Percentiles rank a stretch among this genome's conserved stretches.
Evolutionary conservation across 2,797 vertebrate species (phyloP).

Genomic region (Megalops cyprinoides): DNA sequence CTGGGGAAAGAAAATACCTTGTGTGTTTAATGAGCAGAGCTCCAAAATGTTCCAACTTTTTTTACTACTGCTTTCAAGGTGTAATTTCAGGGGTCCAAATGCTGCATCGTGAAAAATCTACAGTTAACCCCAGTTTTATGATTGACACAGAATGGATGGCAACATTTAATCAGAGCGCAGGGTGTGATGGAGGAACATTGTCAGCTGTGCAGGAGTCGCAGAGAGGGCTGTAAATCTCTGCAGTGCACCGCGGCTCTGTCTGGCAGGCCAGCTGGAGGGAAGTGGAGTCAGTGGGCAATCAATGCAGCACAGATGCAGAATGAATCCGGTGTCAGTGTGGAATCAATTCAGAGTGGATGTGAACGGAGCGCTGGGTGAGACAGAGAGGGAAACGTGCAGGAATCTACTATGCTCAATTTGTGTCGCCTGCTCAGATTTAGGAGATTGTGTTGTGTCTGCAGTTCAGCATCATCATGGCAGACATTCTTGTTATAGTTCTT

Average conservation of each 20-base stretch:
- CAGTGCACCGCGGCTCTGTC: not conserved
- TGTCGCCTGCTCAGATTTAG: not conserved
- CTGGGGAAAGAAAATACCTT: not conserved
- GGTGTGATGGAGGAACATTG: conserved; percentile 2
- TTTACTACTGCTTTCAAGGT: conserved; percentile 4
- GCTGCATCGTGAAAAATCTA: not conserved
- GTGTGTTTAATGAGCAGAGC: not conserved
- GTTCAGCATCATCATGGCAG: not conserved
- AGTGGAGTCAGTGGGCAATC: not conserved
- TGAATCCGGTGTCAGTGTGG: conserved; percentile 15
- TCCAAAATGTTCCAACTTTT: not conserved
- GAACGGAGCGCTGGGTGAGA: conserved; percentile 4
- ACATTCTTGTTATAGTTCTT: no score
- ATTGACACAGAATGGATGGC: not conserved
- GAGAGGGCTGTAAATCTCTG: not conserved
- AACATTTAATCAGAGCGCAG: not conserved
- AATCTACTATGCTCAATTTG: not conserved
- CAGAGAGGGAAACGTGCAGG: not conserved
- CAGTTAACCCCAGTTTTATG: not conserved
- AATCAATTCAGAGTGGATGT: conserved; percentile 1
- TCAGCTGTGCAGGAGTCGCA: not conserved
- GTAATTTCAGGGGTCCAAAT: not conserved
- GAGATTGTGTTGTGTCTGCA: not conserved
- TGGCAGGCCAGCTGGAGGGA: not conserved
- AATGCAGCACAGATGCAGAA: not conserved